Conservation (phyloP, 2,113 vertebrate species). For the Calidris pugnax region DNA sequence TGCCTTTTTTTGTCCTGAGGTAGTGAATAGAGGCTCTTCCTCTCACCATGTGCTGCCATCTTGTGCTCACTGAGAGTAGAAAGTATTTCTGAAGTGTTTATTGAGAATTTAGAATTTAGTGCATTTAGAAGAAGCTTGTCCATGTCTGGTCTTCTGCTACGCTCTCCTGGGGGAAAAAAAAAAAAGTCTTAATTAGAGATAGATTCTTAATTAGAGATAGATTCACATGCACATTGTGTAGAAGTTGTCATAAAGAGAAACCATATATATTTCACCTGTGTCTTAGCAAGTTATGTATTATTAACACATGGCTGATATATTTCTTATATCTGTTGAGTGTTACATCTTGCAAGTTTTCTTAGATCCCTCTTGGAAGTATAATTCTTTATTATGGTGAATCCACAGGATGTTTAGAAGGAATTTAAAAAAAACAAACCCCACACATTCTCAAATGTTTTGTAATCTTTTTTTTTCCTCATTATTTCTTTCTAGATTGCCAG, state of each 20-base stretch:
- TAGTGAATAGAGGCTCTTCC: not conserved
- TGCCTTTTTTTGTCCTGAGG: not conserved
- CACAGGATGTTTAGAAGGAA: not conserved
- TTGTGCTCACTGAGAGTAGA: not conserved
- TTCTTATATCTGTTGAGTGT: not conserved
- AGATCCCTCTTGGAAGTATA: not conserved
- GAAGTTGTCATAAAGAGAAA: not conserved
- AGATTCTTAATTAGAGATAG: not conserved
- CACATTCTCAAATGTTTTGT: not conserved
- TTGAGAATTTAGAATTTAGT: not conserved
- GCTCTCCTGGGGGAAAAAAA: not conserved
- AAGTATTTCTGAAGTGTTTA: not conserved
- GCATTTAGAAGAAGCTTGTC: not conserved
- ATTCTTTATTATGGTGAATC: not conserved
- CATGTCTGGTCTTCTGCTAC: not conserved
- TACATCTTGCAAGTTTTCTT: not conserved
- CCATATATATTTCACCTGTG: not conserved
- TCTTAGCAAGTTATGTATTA: not conserved
- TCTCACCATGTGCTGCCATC: not conserved
- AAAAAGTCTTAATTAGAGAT: not conserved
- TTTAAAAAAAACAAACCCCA: not conserved
- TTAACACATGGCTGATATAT: not conserved
- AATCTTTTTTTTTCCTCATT: not conserved
- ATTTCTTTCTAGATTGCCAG: constrained; percentile 81
- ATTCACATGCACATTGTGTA: not conserved